Evolutionary conservation across 1,140 invertebrate species (phyloP), one percentile per base, ranked within the genome.

Genomic region (Sinonovacula constricta): DNA sequence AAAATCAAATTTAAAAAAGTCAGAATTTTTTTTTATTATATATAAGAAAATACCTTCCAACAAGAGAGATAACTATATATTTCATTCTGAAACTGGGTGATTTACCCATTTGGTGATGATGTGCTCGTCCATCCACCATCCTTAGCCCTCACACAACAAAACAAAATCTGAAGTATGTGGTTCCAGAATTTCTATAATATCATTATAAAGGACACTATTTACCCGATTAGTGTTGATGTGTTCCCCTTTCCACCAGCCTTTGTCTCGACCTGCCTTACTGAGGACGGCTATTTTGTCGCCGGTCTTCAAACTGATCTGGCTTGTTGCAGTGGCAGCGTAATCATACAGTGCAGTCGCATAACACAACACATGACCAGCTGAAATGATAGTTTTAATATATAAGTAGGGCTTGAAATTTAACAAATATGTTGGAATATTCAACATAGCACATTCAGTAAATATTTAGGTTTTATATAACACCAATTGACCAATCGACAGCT

Each of bases 171-270:
- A 45, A 10, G 39, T 10, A 18, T 18, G 18, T 45, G 18, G 39
- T 45, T 45, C 18, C 7, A 45, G 39, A 7, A 7, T 10, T 7
- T 10, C 7, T 45, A 45, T 45, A 45, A 45, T 7, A 45, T 45
- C 39, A 45, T 45, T 10, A 7, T 45, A 7, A 45, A 45, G 39
- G 7, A 45, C 39, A 18, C 7, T 45, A 18, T 10, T 45, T 86
- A 93, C 93, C 89, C 92, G 92, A 83, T 94, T 93, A 56, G 93
- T 93, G 59, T 94, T 93, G 85, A 94, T 93, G 36, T 95, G 95
- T 82, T 95, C 93, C 31, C 95, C 95, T 82, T 95, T 95, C 95
- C 95, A 96, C 95, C 95, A 96, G 67, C 95, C 95, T 86, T 94
- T 95, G 81, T 94, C 93, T 85, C 94, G 94, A 24, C 95, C 95